phyloP scores from a whole-genome alignment of 1,140 invertebrate genomes.

The Nylanderia fulva region DNA sequence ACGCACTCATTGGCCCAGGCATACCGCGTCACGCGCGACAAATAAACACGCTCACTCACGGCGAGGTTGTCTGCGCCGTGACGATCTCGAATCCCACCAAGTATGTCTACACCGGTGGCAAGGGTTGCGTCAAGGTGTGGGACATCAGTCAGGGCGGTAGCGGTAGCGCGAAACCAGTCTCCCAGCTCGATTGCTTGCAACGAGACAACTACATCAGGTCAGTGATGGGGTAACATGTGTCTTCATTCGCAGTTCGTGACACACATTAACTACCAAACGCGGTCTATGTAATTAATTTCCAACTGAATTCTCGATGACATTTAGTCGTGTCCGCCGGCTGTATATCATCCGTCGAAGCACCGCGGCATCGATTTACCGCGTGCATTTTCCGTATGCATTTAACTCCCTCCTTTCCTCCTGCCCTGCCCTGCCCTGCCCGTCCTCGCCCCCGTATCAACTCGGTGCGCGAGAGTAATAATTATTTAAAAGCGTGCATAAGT shows the following conservation, averaged over 20 bases:
- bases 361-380: constrained; percentile 47
- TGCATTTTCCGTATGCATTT: constrained; percentile 55
- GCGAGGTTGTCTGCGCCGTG: constrained; percentile 96
- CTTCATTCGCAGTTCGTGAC: constrained; percentile 63
- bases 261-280: constrained; percentile 71
- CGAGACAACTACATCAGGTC: constrained; percentile 98
- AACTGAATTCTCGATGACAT: constrained; percentile 69
- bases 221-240: constrained; percentile 62
- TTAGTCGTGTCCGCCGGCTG: constrained; percentile 58
- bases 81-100: constrained; percentile 96
- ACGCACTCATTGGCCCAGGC: constrained; percentile 96
- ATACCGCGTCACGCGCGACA: constrained; percentile 96
- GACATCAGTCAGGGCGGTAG: constrained; percentile 94
- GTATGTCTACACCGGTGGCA: constrained; percentile 99
- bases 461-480: constrained; percentile 35
- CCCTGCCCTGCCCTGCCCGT: neutral
- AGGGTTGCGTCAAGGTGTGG: constrained; percentile 99
- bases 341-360: constrained; percentile 49
- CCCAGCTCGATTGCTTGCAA: constrained; percentile 97
- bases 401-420: neutral
- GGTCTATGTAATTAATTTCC: constrained; percentile 58
- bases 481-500: constrained; percentile 55
- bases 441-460: constrained; percentile 6
- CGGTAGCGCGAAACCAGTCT: constrained; percentile 92
- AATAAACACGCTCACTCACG: constrained; percentile 97